A percentile compares a stretch with the other conserved stretches of the same genome.
Evolutionary conservation across 2,797 vertebrate genomes (phyloP).

Genomic region (Hydrocynus forskahlii): DNA sequence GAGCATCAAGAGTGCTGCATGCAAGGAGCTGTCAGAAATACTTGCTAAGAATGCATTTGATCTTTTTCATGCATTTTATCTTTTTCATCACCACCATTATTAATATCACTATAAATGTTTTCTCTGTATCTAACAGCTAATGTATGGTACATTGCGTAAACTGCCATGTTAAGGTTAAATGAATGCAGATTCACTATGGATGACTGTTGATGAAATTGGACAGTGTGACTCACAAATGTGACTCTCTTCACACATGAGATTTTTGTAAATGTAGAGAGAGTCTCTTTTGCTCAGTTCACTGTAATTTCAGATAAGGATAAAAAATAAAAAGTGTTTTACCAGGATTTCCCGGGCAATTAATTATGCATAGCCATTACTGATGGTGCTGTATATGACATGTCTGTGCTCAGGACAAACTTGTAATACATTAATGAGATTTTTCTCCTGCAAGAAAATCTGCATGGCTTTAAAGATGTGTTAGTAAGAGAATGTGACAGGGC

Average conservation of each 20-base stretch:
- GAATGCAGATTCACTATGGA: no score
- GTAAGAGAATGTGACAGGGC: slow-evolving; percentile 45
- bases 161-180: not conserved
- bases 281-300: slow-evolving; percentile 53
- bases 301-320: slow-evolving; percentile 23
- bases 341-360: slow-evolving; percentile 60
- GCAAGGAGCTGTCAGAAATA: no score
- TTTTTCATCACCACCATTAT: no score
- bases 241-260: slow-evolving; percentile 41
- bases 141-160: no score
- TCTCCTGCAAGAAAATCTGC: slow-evolving; percentile 62
- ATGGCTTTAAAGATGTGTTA: slow-evolving; percentile 60
- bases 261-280: not conserved
- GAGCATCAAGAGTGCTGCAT: no score
- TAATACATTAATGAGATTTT: slow-evolving; percentile 78
- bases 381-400: slow-evolving; percentile 63
- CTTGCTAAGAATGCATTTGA: no score
- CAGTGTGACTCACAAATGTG: not conserved
- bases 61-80: no score
- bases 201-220: no score
- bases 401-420: slow-evolving; percentile 70
- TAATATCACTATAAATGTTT: no score
- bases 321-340: slow-evolving; percentile 41
- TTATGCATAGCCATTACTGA: slow-evolving; percentile 74
- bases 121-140: no score